Base-by-base conservation (phyloP, 2,888 invertebrate genomes). In the Ichneumoninae sp. region DNA sequence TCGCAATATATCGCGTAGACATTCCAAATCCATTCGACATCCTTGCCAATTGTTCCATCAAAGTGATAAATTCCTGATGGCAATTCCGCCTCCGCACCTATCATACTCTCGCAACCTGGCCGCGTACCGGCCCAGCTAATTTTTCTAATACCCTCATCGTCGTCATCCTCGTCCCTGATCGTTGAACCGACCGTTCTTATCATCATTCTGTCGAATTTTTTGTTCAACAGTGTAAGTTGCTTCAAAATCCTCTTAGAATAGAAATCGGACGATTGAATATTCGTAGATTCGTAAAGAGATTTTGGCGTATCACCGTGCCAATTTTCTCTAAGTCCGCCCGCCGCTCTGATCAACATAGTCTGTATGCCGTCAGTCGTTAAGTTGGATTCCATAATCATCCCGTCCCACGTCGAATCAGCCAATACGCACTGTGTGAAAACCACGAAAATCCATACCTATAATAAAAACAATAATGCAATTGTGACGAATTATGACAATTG, bases 1-100 rank as follows among this genome's bases (percentile, higher is more conserved):
- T 94, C 93, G 87, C 95, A 95, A 87, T 92, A 94, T 26, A 94
- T 92, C 87, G 94, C 93, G 80, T 94, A 92, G 68, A 93, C 94
- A 87, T 94, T 93, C n/a, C 94, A 91, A 33, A 92, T 90, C 1
- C 88, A 88, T 62, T 89, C 47, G 75, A 89, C 87, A 16, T 86
- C 66, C 36, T 88, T 85, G 52, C 80, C 36, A 40, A n/a, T 50
- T 26, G 60, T 19, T 22, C 89, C 40, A 3, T 70, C 90, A 50
- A 93, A 91, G 40, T 86, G 90, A 86, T 94, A 95, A 72, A 94
- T 91, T 1, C 95, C 95, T 87, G 94, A 94, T 65, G 90, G 75
- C 26, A 87, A 91, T 71, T 93, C 91, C 26, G 87, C 85, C 74
- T 93, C 91, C 22, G 87, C 85, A 30, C 76, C 78, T 10, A 89